Percentiles rank a stretch among this genome's conserved stretches.
These are phyloP conservation scores for Blastobasis adustella DNA, from an alignment of 2,888 invertebrate genomes.

Conservation along the genomic window DNA sequence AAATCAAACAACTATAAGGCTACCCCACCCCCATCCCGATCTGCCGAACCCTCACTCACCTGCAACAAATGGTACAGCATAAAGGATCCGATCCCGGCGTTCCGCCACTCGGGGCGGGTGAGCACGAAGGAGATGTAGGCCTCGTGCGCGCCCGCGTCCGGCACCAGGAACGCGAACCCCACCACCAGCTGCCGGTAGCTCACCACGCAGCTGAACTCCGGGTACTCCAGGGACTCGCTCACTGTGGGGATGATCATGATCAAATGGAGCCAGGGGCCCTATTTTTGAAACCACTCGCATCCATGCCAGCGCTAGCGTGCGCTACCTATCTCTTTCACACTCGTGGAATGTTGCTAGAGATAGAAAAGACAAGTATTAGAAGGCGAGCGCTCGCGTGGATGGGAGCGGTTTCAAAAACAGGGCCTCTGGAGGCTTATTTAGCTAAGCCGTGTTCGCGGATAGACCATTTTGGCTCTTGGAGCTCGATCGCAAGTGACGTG, in stretches of 20 bases:
- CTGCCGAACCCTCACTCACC: conserved; percentile 48
- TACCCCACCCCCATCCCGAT: no score
- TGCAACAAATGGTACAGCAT: conserved; percentile 95
- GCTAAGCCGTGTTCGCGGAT: no score
- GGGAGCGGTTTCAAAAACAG: no score
- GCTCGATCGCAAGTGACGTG: no score
- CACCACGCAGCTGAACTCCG: conserved; percentile 93
- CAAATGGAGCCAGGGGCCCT: not conserved
- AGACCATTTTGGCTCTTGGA: no score
- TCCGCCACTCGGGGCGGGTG: conserved; percentile 90
- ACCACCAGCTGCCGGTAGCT: conserved; percentile 87
- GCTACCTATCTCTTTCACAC: no score
- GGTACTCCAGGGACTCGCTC: conserved; percentile 91
- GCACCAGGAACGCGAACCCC: conserved; percentile 93
- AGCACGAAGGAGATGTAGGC: conserved; percentile 94
- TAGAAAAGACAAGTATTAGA: no score
- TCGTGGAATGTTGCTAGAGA: no score
- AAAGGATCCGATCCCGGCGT: conserved; percentile 87
- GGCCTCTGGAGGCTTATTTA: no score
- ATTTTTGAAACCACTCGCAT: not conserved
- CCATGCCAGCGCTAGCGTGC: no score
- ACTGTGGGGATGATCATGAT: conserved; percentile 67
- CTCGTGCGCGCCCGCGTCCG: conserved; percentile 87
- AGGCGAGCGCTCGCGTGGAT: no score
- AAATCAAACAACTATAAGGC: no score